Conservation (phyloP, 2,888 invertebrate genomes). For the Xestia rhomboidea region DNA sequence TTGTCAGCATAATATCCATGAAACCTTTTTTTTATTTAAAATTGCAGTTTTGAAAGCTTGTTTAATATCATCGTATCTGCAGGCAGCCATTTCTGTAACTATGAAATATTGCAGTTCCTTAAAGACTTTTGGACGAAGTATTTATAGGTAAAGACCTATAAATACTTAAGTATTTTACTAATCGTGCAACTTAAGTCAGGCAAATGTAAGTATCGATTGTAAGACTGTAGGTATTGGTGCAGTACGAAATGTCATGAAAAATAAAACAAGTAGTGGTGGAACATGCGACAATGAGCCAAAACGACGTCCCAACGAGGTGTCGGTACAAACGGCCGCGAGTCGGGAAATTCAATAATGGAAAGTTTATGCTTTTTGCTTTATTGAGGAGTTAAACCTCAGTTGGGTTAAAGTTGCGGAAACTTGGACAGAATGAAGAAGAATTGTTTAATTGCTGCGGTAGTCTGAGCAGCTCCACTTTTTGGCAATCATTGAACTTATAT, state of each 20-base stretch:
- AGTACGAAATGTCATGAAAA: slow-evolving; percentile 42
- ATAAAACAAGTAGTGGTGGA: slow-evolving; percentile 37
- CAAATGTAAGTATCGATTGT: slow-evolving; percentile 32
- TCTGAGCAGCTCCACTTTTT: background rate
- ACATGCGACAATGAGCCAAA: slow-evolving; percentile 53
- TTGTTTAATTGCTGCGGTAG: background rate
- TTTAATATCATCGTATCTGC: background rate
- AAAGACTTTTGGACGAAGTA: background rate
- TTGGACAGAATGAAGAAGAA: too few relatives aligned
- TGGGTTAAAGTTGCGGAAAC: slow-evolving; percentile 1
- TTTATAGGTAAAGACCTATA: too few relatives aligned
- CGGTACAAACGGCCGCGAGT: slow-evolving; percentile 35
- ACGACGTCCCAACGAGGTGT: slow-evolving; percentile 23
- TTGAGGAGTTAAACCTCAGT: background rate
- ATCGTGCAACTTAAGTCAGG: slow-evolving; percentile 12
- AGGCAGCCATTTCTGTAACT: background rate
- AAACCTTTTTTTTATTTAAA: too few relatives aligned
- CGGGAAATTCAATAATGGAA: slow-evolving; percentile 33
- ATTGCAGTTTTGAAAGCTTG: background rate
- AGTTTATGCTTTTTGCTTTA: slow-evolving; percentile 7
- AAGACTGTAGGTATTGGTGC: slow-evolving; percentile 35
- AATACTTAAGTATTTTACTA: slow-evolving; percentile 2
- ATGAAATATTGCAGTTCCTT: background rate
- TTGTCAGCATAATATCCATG: too few relatives aligned
- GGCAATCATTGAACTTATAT: background rate